A percentile compares a stretch with the other conserved stretches of the same genome.
Evolutionary conservation across 1,140 invertebrate species (phyloP).

Genomic region (Euura lappo): DNA sequence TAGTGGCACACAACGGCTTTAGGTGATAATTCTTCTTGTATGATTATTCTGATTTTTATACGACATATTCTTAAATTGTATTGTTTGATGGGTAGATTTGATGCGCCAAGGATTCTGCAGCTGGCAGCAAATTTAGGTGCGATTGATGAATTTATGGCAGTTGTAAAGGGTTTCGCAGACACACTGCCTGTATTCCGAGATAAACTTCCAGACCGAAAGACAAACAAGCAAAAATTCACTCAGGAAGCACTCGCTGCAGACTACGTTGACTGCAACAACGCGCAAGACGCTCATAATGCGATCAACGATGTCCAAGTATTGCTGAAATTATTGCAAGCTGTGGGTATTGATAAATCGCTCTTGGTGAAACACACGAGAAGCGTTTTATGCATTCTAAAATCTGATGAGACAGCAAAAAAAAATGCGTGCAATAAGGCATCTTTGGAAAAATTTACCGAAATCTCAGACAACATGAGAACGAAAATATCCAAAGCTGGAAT

Average conservation of each 20-base stretch:
- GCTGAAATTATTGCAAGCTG: not conserved
- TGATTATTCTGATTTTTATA: not conserved
- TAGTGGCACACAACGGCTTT: conserved; percentile 17
- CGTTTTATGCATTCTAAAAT: not conserved
- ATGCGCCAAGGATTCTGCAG: conserved; percentile 13
- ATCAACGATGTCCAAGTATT: not conserved
- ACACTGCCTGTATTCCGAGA: conserved; percentile 11
- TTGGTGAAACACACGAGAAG: not conserved
- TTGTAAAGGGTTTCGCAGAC: conserved; percentile 16
- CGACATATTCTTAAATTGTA: not conserved
- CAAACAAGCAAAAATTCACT: conserved; percentile 13
- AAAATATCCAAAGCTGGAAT: conserved; percentile 20
- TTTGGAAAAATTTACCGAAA: conserved; percentile 1
- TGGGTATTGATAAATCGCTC: not conserved
- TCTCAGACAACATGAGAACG: conserved; percentile 12
- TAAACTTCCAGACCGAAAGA: conserved; percentile 17
- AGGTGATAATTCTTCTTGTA: conserved; percentile 1
- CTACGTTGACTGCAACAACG: not conserved
- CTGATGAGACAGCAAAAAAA: not conserved
- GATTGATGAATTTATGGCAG: not conserved
- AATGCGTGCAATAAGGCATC: not conserved
- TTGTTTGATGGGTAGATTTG: conserved; percentile 10
- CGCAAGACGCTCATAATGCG: not conserved
- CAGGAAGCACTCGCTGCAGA: conserved; percentile 18
- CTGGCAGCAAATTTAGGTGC: conserved; percentile 6